Evolutionary conservation across 2,113 vertebrate genomes (phyloP), one percentile per base, ranked within the genome.

Genomic region (Albula glossodonta): DNA sequence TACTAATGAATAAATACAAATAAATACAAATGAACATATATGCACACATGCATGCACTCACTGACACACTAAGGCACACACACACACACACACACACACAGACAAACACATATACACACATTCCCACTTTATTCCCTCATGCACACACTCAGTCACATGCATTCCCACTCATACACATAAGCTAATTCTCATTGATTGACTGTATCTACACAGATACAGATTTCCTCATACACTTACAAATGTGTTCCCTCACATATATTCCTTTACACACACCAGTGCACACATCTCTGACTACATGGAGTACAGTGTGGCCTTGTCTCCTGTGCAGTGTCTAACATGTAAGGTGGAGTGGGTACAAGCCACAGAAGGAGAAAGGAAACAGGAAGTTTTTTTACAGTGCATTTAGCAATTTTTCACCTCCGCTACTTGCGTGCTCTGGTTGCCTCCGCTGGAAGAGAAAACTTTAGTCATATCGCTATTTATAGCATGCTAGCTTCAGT

Each of bases 391-490:
- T 83, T 88, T 91, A 87, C 77, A 8, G 90, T 89, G 90, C 86
- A 86, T 91, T 89, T 86, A 90, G 86, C 88, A 88, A 89, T 89
- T 86, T 88, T 70, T 84, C 85, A 87, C 80, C 87, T 19, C 63
- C 77, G 52, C 52, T 83, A 31, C 41, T 57, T 84, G 80, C 25
- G 51, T 5, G 49, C 48, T 81, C 51, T 22, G 13, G 41, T 81
- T 12, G 89, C 83, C 90, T 88, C 90, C 89, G 91, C 87, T 87
- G 88, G 89, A 87, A 83, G 86, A 86, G 19, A 51, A n/a, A 85
- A 66, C 12, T 90, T 84, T 48, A 85, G 87, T 86, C 83, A 86
- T 87, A 82, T 19, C 74, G 81, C 91, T 89, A 78, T 90, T 92
- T 93, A 91, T 93, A 83, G 51, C 77, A 63, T 31, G 84, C 78